phyloP scores from a whole-genome alignment of 1,140 invertebrate species.

The Drosophila rhopaloa region DNA sequence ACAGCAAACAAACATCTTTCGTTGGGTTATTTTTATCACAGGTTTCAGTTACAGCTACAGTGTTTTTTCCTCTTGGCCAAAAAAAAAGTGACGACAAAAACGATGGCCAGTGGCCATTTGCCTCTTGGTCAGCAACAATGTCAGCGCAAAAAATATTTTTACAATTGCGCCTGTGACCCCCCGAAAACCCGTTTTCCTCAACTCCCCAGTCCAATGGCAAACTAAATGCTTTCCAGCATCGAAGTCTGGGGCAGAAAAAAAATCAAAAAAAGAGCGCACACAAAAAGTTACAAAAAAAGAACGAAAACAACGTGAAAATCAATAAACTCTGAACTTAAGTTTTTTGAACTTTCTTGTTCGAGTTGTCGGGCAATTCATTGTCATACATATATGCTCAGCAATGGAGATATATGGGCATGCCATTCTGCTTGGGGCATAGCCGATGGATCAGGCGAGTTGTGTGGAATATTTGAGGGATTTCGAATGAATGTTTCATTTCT shows the following conservation, averaged over 20 bases:
- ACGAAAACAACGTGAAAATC: slow-evolving; percentile 52
- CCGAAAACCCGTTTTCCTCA: background rate
- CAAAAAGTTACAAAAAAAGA: slow-evolving; percentile 15
- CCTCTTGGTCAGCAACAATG: slow-evolving; percentile 34
- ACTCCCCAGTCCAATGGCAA: slow-evolving; percentile 27
- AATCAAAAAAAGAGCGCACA: background rate
- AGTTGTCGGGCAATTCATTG: slow-evolving; percentile 35
- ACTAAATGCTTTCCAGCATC: slow-evolving; percentile 37
- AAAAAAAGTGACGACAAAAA: background rate
- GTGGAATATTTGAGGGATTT: background rate
- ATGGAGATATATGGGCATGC: background rate
- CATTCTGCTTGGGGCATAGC: background rate
- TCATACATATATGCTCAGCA: slow-evolving; percentile 7
- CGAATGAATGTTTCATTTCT: background rate
- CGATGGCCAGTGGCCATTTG: slow-evolving; percentile 28
- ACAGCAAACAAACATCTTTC: slow-evolving; percentile 46
- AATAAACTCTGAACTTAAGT: slow-evolving; percentile 64
- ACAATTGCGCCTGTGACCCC: slow-evolving; percentile 23
- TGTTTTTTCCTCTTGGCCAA: background rate
- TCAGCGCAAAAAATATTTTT: slow-evolving; percentile 25
- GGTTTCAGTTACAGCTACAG: slow-evolving; percentile 27
- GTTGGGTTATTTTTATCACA: slow-evolving; percentile 32
- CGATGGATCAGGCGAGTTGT: background rate
- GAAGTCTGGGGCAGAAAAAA: background rate
- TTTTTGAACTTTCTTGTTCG: slow-evolving; percentile 61